Conservation (phyloP, 2,888 invertebrate species). For the Aporophyla lueneburgensis region DNA sequence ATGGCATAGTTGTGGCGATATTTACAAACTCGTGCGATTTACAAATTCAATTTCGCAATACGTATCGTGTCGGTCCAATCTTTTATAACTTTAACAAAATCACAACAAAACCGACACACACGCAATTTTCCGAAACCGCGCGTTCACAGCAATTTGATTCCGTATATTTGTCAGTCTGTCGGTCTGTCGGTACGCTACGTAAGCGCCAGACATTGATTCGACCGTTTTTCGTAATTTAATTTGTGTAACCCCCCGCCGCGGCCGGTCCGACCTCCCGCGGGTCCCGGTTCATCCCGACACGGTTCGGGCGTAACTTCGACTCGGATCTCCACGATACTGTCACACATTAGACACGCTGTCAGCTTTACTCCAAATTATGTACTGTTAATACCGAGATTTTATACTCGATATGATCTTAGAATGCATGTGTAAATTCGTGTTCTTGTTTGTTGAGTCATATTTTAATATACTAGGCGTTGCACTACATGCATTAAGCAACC, state of each 20-base stretch:
- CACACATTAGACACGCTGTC: constrained; percentile 76
- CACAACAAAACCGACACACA: constrained; percentile 43
- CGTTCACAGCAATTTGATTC: constrained; percentile 66
- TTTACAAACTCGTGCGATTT: background rate
- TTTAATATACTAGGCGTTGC: constrained; percentile 48
- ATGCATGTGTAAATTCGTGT: constrained; percentile 46
- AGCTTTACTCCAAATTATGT: constrained; percentile 65
- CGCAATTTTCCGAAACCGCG: constrained; percentile 61
- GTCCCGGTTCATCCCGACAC: constrained; percentile 73
- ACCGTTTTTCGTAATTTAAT: constrained; percentile 79
- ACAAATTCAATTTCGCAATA: constrained; percentile 36
- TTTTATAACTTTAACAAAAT: constrained; percentile 54
- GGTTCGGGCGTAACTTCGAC: constrained; percentile 77
- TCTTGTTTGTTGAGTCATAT: constrained; percentile 55
- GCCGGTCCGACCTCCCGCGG: constrained; percentile 62
- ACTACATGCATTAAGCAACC: constrained; percentile 48
- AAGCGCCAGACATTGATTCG: constrained; percentile 75
- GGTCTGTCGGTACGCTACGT: constrained; percentile 64
- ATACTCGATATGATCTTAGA: constrained; percentile 52
- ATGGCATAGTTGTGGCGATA: background rate
- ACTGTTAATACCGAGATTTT: constrained; percentile 63
- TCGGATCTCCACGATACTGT: constrained; percentile 74
- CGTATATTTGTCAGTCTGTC: constrained; percentile 64
- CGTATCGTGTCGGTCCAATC: constrained; percentile 12
- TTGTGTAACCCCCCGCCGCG: constrained; percentile 75